Evolutionary conservation across 2,113 vertebrate genomes (phyloP).

Genomic region (Corvus hawaiiensis): DNA sequence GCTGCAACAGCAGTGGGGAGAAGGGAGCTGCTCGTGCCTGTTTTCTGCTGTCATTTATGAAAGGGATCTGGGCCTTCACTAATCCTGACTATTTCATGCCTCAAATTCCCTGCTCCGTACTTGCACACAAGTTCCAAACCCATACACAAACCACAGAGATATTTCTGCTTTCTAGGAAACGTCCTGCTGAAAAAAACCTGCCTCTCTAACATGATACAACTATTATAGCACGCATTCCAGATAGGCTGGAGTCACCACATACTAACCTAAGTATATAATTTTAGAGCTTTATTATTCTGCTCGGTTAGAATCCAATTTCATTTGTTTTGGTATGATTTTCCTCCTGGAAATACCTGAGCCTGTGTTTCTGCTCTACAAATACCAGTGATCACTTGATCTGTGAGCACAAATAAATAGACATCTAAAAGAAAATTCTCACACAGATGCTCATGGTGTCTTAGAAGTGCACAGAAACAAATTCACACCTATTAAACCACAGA

Average conservation of each 20-base stretch:
- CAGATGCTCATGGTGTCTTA: not conserved
- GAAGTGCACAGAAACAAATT: slow-evolving; percentile 23
- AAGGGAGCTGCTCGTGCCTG: not conserved
- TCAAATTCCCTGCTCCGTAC: slow-evolving; percentile 50
- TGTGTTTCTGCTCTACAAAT: slow-evolving; percentile 1
- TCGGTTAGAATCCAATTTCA: slow-evolving; percentile 30
- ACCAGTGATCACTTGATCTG: slow-evolving; percentile 14
- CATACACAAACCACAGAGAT: slow-evolving; percentile 41
- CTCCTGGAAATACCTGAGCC: slow-evolving; percentile 53
- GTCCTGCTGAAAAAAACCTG: not conserved
- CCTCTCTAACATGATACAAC: slow-evolving; percentile 32
- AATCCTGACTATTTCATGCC: slow-evolving; percentile 45
- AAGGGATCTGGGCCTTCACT: slow-evolving; percentile 4
- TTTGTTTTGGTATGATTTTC: slow-evolving; percentile 47
- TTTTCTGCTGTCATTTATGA: not conserved
- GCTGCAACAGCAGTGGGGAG: not conserved
- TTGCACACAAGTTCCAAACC: slow-evolving; percentile 45
- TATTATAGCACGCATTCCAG: slow-evolving; percentile 29
- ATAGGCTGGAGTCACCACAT: slow-evolving; percentile 37
- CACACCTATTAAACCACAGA: slow-evolving; percentile 18
- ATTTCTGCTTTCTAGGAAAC: slow-evolving; percentile 44
- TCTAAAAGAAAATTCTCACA: slow-evolving; percentile 1
- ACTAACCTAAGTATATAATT: slow-evolving; percentile 29
- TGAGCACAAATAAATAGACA: slow-evolving; percentile 34
- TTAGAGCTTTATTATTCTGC: slow-evolving; percentile 37